Evolutionary conservation across 2,113 vertebrate species (phyloP).

Genomic region (Aramus guarauna): DNA sequence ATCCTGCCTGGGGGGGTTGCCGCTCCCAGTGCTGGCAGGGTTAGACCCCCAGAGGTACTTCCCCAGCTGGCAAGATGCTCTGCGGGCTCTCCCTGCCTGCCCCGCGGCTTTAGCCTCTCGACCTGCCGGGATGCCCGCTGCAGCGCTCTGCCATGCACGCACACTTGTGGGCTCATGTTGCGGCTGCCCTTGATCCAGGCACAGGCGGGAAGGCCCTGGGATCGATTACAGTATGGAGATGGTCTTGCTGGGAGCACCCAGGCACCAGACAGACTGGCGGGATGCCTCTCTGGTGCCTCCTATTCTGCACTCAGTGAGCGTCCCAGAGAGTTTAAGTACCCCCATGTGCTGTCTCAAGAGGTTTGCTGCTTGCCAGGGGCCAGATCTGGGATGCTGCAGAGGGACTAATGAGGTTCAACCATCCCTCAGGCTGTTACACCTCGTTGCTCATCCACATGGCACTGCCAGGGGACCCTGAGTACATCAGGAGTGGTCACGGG

Average conservation of each 20-base stretch:
- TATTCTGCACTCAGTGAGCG: too few species aligned
- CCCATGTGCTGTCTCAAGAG: accelerated
- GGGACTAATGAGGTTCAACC: neutral
- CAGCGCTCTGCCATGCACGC: neutral
- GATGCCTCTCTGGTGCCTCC: neutral
- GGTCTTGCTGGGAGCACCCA: neutral
- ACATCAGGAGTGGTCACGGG: neutral
- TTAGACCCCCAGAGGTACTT: neutral
- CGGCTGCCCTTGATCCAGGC: neutral
- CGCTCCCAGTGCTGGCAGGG: neutral
- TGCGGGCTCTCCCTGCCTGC: neutral
- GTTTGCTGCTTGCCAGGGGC: neutral
- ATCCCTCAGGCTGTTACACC: neutral
- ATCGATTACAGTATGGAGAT: neutral
- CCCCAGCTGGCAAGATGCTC: neutral
- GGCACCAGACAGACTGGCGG: accelerated
- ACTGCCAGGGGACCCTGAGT: neutral
- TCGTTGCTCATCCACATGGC: neutral
- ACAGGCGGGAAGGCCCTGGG: neutral
- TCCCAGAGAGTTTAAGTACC: accelerated
- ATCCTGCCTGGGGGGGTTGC: neutral
- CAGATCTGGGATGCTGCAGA: neutral
- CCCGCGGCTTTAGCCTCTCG: neutral
- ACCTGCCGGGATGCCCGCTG: neutral
- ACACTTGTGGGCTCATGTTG: neutral